Evolutionary conservation across 2,113 vertebrate genomes (phyloP), one percentile per base, ranked within the genome.

Genomic region (Otolemur garnettii): DNA sequence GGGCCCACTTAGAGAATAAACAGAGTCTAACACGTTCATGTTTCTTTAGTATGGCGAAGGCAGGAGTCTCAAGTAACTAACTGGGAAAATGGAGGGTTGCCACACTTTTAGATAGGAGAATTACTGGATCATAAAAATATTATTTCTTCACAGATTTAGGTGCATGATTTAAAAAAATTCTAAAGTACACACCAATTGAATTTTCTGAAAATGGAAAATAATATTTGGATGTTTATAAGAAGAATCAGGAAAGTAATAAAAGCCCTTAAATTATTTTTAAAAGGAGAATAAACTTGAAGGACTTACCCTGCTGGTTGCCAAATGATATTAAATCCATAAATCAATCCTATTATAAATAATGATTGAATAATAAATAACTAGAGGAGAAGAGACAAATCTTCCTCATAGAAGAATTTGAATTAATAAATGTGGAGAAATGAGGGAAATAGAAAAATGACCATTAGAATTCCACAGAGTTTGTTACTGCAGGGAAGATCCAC

Each of bases 141-240:
- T 21, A 50, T 15, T 83, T 92, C 72, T 68, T 74, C 68, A 26
- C 5, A 87, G 50, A 84, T 88, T 91, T 33, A 75, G 45, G 45
- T 93, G 64, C 4, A 42, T 74, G 38, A 59, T 97, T 79, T 38
- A 90, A 79, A n/a, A 83, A 79, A 68, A 79, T 66, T 55, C 80
- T 83, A 93, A 95, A 68, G 53, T 57, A 53, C 8, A 59, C 35
- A 2, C 69, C 68, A 89, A 13, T 0, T 74, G 26, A 90, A 96
- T 62, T 79, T 86, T 92, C n/a, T 53, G 21, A 62, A 78, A 87
- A 68, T 35, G 38, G 26, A 69, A 97, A 75, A 60, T 42, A n/a
- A n/a, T 83, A 69, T 57, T 96, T 55, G 91, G 19, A 88, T 60
- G 50, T 84, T 75, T 64, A n/a, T 57, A 91, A 85, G 57, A 91